Evolutionary conservation across 1,140 invertebrate species (phyloP), one percentile per base, ranked within the genome.

Genomic region (Protaetia brevitarsis): DNA sequence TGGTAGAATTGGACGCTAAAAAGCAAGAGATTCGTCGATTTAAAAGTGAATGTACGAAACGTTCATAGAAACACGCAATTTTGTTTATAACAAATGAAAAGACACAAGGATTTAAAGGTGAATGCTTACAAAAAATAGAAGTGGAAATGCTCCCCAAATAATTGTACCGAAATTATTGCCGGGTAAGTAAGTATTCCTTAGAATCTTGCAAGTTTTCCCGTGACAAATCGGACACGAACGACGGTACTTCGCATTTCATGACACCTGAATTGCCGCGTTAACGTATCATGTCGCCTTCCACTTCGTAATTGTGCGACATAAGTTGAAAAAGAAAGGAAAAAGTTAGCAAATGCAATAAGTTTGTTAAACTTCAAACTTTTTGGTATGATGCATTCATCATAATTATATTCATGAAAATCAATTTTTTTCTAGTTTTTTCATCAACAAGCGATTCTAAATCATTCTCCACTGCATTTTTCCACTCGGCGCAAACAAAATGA

Each of bases 1-100:
- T 94, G 89, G 81, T 94, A 95, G 70, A 86, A 85, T 79, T 95
- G 92, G 95, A 91, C 75, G 94, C 93, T 95, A 82, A 66, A 70
- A 69, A 67, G 7, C 11, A 37, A 37, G 34, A 67, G 59, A 64
- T 76, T 91, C 87, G 60, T 95, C 91, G 75, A 94, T 93, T 95
- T 82, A 70, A 69, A 67, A 7, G 34, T 37, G 1, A 37, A 37
- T 13, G 34, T 66, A 60, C 60, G 5, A 3, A 5, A 10, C n/a
- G n/a, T n/a, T n/a, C n/a, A n/a, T n/a, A n/a, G n/a, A n/a, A n/a
- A n/a, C n/a, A n/a, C n/a, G n/a, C 7, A 16, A 19, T 19, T 19
- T 45, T 16, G 2, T n/a, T n/a, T n/a, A n/a, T n/a, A n/a, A n/a
- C n/a, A n/a, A n/a, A n/a, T n/a, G 5, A 45, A 16, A 27, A 10